Evolutionary conservation across 2,113 vertebrate genomes (phyloP), one percentile per base, ranked within the genome.

Genomic region (Cinclus cinclus): DNA sequence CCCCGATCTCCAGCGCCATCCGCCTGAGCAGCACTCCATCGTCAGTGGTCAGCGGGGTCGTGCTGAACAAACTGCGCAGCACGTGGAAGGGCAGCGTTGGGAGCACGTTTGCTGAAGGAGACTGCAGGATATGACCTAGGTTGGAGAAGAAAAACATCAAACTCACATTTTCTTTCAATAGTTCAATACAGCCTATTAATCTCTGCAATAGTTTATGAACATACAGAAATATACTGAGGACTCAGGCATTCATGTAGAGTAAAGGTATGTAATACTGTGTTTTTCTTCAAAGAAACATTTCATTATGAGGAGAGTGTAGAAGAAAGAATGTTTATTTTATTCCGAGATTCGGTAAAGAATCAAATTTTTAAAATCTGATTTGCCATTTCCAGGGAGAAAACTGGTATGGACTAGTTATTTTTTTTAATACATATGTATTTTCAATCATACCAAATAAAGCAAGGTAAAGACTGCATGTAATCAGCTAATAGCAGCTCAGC

Each of bases 61-160:
- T 97, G 97, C 99, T 99, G 95, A 99, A 99, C 89, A 99, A 94
- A 13, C 98, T 98, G 30, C 99, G 98, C 71, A 99, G 76, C 68
- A 99, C 99, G 4, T 99, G 99, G 97, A 99, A 99, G 9, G 99
- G 99, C 91, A 99, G 98, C 2, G 99, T 99, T 64, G 99, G 99
- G 84, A 99, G 97, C 76, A 99, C 99, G 1, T 99, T 99, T 59
- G 99, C 99, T 15, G 99, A 99, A 13, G 99, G 99, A 70, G 99
- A 99, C 75, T 99, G 99, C 64, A 99, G 98, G 96, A 99, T 99
- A 37, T 99, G 99, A 97, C 99, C 99, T 99, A 86, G 49, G 65
- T 50, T 18, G 16, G 79, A 89, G 84, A 71, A 96, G 27, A 85
- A 64, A 92, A 37, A 83, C 6, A 93, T 69, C 50, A 92, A 84